Evolutionary conservation across 2,888 invertebrate species (phyloP), one percentile per base, ranked within the genome.

Genomic region (Stratiomys singularior): DNA sequence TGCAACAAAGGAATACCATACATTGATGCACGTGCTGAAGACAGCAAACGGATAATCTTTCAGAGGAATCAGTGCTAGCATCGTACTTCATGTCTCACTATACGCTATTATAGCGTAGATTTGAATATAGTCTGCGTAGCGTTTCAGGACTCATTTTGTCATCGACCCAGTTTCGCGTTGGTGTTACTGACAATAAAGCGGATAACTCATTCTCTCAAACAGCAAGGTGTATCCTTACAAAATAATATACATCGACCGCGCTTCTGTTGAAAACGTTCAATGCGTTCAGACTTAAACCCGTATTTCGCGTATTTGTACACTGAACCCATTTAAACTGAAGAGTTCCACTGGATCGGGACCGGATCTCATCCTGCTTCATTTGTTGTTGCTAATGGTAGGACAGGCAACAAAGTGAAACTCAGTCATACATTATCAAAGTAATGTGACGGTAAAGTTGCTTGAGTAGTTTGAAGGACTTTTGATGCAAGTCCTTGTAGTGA

Each of bases 401-500:
- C 60, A 21, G 60, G 11, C 21, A 60, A 60, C 60, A 60, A n/a
- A 13, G 60, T 25, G 21, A 18, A 23, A n/a, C 23, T 21, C 18
- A 21, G 11, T 7, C 21, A 60, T 60, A 25, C 60, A 18, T 52
- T 52, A 52, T 15, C 15, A 52, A 15, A 15, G 7, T 15, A n/a
- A n/a, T n/a, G n/a, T n/a, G n/a, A n/a, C n/a, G n/a, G n/a, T n/a
- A n/a, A n/a, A n/a, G n/a, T n/a, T n/a, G n/a, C n/a, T n/a, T n/a
- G n/a, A n/a, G n/a, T n/a, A n/a, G n/a, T n/a, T n/a, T n/a, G 1
- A 0, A 7, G 11, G 60, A n/a, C 18, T 60, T 60, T 13, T 23
- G 60, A 15, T 60, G 60, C 60, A 37, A 21, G 44, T 66, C 66
- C 66, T 66, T 66, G 66, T 37, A 66, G 18, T 30, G 66, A 66